A percentile compares a stretch with the other conserved stretches of the same genome.
Evolutionary conservation across 2,113 vertebrate species (phyloP).

Genomic region (Stegostoma tigrinum): DNA sequence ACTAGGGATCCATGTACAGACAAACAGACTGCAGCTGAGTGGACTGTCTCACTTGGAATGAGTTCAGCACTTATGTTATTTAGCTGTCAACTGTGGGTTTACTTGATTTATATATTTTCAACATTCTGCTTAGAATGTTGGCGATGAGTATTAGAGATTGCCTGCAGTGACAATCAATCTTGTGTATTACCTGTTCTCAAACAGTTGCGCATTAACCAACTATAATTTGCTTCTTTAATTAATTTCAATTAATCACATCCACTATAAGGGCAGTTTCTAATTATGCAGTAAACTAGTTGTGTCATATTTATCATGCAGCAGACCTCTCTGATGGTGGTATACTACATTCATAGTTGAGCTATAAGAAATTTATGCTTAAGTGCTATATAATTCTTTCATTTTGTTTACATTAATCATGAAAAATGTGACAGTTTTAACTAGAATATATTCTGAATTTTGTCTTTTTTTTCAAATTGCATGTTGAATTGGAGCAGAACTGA

Average conservation of each 20-base stretch:
- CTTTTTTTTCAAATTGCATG: not conserved
- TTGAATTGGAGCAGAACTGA: not conserved
- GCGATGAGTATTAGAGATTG: constrained; percentile 1
- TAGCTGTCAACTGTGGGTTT: constrained; percentile 36
- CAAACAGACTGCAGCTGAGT: constrained; percentile 38
- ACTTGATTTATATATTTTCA: constrained; percentile 35
- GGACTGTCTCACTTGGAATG: constrained; percentile 37
- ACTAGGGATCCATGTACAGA: constrained; percentile 37
- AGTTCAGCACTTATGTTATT: constrained; percentile 37
- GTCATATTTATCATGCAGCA: not conserved
- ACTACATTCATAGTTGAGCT: not conserved
- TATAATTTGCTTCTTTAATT: constrained; percentile 7
- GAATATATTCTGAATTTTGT: not conserved
- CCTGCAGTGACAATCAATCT: constrained; percentile 23
- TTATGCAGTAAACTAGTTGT: not conserved
- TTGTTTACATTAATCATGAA: not conserved
- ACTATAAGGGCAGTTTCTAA: not conserved
- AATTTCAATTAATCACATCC: constrained; percentile 29
- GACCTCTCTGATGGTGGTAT: not conserved
- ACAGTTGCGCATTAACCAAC: not conserved
- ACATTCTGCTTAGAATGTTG: constrained; percentile 33
- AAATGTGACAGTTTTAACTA: not conserved
- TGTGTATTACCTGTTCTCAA: constrained; percentile 33
- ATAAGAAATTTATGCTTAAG: not conserved
- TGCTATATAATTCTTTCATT: not conserved